Base-by-base conservation (phyloP, 2,888 invertebrate species). In the Leptothorax acervorum region DNA sequence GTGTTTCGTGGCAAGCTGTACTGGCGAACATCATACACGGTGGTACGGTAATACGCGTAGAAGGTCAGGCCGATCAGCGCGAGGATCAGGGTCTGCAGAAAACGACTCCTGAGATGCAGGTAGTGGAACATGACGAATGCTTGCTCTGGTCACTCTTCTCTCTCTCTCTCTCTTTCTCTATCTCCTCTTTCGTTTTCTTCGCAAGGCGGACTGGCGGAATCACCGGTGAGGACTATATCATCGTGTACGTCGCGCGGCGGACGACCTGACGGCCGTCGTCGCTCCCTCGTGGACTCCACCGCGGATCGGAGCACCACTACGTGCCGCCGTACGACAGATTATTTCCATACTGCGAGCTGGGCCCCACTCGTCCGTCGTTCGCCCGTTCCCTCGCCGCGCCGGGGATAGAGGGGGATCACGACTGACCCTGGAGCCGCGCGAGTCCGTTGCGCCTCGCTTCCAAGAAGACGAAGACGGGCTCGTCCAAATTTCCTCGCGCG, bases 11-110 rank as follows among this genome's bases (percentile, higher is more conserved):
- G 86, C 39, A 88, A 79, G 18, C 87, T 84, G n/a, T 89, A 91
- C 51, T 93, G 93, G 66, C 83, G 91, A 42, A 92, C 84, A 39
- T 94, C 93, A 76, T 90, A 92, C 83, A 91, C 85, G 8, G 93
- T 92, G 15, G 93, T 93, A 53, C 93, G 92, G 84, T 94, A 94
- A 84, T 94, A 94, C 3, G 93, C 93, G 79, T 94, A 94, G 70
- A 94, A 92, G 35, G 94, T 94, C 48, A 95, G 90, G 35, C 91
- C 90, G 53, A 94, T 86, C 60, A 94, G 90, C 85, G 92, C 94
- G 63, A 94, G 86, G 85, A 94, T 92, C 74, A 94, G 92, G 78
- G 88, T 92, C 87, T 93, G 93, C 65, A 93, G 88, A 85, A 92
- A 85, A 84, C 93, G 93, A 89, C 92, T 94, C 76, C 94, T 93